Percentiles rank a stretch among this genome's conserved stretches.
Conservation (phyloP, 2,888 invertebrate genomes). For the Hermaeophaga mercurialis region DNA sequence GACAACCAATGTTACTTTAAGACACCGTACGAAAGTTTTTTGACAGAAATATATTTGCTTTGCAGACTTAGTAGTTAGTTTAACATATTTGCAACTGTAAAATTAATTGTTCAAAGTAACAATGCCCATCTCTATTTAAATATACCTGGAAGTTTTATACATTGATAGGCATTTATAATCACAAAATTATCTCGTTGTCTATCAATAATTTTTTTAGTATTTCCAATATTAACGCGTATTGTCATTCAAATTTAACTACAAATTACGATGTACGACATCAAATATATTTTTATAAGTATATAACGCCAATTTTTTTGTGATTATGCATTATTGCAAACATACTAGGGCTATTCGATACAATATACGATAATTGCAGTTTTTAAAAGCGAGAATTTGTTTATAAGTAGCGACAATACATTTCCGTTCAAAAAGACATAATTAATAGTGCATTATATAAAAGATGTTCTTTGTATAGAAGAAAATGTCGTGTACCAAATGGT, state of each 20-base stretch:
- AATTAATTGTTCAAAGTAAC: no score
- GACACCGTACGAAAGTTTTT: no score
- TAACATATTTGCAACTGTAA: no score
- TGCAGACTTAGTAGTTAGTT: no score
- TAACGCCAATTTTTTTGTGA: no score
- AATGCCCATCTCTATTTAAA: no score
- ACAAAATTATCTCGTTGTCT: conserved; percentile 41
- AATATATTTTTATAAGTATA: conserved; percentile 1
- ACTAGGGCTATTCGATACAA: neutral
- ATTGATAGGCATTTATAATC: conserved; percentile 33
- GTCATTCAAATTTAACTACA: conserved; percentile 15
- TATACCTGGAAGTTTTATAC: no score
- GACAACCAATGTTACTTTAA: no score
- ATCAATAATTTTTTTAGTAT: conserved; percentile 23
- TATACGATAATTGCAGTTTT: neutral
- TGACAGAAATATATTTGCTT: neutral
- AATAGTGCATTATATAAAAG: no score
- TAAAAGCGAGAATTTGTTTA: neutral
- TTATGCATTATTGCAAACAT: no score
- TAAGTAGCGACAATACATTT: neutral
- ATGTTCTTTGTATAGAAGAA: no score
- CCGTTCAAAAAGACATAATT: neutral
- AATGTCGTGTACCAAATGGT: no score
- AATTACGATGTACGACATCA: conserved; percentile 15
- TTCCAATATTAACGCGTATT: conserved; percentile 32